Percentiles rank a stretch among this genome's conserved stretches.
Evolutionary conservation across 2,888 invertebrate species (phyloP).

Genomic region (Parnassius glacialis): DNA sequence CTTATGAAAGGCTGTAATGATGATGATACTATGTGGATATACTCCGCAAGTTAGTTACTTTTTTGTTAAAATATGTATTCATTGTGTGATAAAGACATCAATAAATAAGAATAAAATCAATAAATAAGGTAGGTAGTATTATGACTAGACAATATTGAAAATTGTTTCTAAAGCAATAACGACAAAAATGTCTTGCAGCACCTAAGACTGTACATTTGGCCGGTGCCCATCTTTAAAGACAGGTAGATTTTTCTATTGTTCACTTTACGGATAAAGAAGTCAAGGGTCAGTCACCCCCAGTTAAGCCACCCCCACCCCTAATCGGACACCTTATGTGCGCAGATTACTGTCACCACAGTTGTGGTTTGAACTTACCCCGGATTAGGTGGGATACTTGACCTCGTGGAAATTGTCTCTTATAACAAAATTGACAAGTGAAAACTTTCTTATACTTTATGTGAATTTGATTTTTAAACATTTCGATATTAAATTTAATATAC

Average conservation of each 20-base stretch:
- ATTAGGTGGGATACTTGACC: conserved; percentile 1
- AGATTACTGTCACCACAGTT: conserved; percentile 22
- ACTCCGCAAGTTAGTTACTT: too few relatives aligned
- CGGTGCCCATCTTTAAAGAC: conserved; percentile 19
- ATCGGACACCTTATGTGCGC: conserved; percentile 7
- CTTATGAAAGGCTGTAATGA: too few relatives aligned
- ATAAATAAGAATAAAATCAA: too few relatives aligned
- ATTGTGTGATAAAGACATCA: too few relatives aligned
- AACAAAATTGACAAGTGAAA: not conserved
- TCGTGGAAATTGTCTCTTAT: not conserved
- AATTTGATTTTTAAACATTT: not conserved
- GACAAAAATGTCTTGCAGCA: conserved; percentile 5
- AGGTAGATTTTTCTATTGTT: conserved; percentile 23
- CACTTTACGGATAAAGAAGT: conserved; percentile 28
- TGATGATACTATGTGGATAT: too few relatives aligned
- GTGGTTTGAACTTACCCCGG: conserved; percentile 39
- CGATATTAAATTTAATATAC: not conserved
- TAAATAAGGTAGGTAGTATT: too few relatives aligned
- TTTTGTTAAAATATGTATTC: too few relatives aligned
- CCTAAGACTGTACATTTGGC: not conserved
- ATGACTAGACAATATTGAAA: not conserved
- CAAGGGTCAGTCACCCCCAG: conserved; percentile 28
- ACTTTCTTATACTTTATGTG: not conserved
- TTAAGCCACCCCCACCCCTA: conserved; percentile 28
- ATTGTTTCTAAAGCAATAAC: not conserved